Conservation (phyloP, 1,140 invertebrate species). For the Zophobas morio region DNA sequence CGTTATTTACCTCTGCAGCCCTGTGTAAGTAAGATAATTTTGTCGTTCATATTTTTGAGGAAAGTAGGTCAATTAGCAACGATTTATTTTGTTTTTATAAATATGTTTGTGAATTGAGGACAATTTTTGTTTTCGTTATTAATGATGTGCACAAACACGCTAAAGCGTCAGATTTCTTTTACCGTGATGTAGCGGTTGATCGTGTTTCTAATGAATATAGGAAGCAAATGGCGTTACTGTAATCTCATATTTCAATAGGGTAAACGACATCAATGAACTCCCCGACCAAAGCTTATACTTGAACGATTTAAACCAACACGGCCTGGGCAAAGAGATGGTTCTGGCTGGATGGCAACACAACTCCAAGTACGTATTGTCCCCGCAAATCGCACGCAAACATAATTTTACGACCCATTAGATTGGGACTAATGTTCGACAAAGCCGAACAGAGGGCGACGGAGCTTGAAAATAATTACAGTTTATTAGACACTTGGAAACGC, state of each 20-base stretch:
- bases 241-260: constrained; percentile 70
- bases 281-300: constrained; percentile 83
- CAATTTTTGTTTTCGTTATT: no score
- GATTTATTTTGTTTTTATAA: no score
- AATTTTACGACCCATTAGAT: constrained; percentile 64
- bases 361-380: constrained; percentile 72
- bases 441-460: constrained; percentile 82
- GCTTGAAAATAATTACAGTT: constrained; percentile 78
- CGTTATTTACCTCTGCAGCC: constrained; percentile 88
- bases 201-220: no score
- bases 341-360: constrained; percentile 90
- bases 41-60: no score
- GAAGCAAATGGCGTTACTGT: no score
- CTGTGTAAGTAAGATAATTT: constrained; percentile 86
- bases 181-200: no score
- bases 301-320: constrained; percentile 90
- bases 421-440: constrained; percentile 87
- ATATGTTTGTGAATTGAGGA: no score
- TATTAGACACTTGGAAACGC: constrained; percentile 87
- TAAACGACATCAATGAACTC: constrained; percentile 88
- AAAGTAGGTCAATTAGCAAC: no score
- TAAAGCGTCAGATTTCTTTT: no score
- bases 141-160: no score
- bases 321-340: constrained; percentile 87
- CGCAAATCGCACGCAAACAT: neutral